Evolutionary conservation across 2,888 invertebrate species (phyloP).

Genomic region (Eumerus sabulonum): DNA sequence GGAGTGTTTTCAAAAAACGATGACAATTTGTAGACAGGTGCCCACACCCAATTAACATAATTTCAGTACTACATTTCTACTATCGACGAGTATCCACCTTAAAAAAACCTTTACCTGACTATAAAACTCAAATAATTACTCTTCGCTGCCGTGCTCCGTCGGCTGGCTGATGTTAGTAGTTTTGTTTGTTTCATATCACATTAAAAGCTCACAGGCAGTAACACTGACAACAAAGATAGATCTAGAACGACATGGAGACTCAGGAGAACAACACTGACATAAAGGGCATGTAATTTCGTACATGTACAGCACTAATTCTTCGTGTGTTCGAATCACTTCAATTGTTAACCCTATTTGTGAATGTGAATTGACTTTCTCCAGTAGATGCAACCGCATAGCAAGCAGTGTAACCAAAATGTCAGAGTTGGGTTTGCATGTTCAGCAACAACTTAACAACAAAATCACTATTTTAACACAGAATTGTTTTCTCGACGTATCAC

Average conservation of each 20-base stretch:
- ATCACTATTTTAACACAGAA: background rate
- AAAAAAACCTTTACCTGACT: no score
- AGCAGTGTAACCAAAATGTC: conserved; percentile 59
- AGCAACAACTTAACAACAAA: conserved; percentile 57
- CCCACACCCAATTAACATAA: no score
- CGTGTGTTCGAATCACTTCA: conserved; percentile 62
- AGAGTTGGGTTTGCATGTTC: conserved; percentile 63
- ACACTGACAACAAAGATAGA: conserved; percentile 19
- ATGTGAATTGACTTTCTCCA: conserved; percentile 6
- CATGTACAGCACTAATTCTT: conserved; percentile 13
- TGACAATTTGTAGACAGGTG: no score
- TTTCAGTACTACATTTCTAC: no score
- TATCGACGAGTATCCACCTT: no score
- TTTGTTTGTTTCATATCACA: no score
- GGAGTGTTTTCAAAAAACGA: no score
- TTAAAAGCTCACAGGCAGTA: no score
- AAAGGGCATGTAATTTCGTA: conserved; percentile 18
- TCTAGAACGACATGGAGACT: conserved; percentile 2
- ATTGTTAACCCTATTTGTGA: conserved; percentile 37
- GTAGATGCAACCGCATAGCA: conserved; percentile 57
- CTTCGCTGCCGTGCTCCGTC: no score
- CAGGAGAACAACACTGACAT: conserved; percentile 16
- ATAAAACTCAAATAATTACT: no score
- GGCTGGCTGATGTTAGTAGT: no score
- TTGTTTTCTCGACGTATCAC: conserved; percentile 10